Evolutionary conservation across 1,140 invertebrate species (phyloP).

Genomic region (Olivierus martensii): DNA sequence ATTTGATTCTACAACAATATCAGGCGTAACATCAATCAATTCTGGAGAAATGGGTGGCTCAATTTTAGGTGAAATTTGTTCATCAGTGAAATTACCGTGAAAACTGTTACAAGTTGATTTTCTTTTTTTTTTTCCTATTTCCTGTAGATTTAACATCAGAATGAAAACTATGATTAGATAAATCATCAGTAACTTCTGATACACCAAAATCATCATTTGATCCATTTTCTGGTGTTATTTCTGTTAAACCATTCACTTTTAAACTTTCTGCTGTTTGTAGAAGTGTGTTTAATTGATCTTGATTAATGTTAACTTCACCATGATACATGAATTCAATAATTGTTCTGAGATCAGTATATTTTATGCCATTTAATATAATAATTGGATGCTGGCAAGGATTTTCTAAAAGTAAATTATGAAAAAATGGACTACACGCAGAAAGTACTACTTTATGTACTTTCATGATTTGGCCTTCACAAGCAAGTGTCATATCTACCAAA

Average conservation of each 20-base stretch:
- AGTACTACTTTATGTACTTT: constrained; percentile 88
- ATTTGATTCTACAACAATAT: too few species aligned
- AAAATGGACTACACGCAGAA: constrained; percentile 88
- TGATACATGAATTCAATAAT: constrained; percentile 92
- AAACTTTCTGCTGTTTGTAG: constrained; percentile 78
- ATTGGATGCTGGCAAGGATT: constrained; percentile 79
- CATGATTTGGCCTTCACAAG: constrained; percentile 75
- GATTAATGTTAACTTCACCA: constrained; percentile 82
- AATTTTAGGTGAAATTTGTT: too few species aligned
- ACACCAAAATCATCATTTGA: not conserved
- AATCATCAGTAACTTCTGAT: too few species aligned
- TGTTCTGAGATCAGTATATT: constrained; percentile 74
- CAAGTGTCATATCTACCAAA: constrained; percentile 81
- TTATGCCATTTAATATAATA: constrained; percentile 80
- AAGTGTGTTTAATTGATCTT: constrained; percentile 74
- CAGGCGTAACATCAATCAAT: too few species aligned
- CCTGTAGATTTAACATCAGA: too few species aligned
- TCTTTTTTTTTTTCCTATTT: too few species aligned
- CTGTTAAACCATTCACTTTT: constrained; percentile 77
- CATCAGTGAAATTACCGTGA: too few species aligned
- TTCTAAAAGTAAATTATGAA: constrained; percentile 78
- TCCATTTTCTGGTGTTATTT: constrained; percentile 46
- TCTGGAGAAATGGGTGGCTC: too few species aligned
- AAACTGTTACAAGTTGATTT: too few species aligned
- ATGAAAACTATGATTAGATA: too few species aligned